Evolutionary conservation across 2,113 vertebrate genomes (phyloP).

Genomic region (Picathartes gymnocephalus): DNA sequence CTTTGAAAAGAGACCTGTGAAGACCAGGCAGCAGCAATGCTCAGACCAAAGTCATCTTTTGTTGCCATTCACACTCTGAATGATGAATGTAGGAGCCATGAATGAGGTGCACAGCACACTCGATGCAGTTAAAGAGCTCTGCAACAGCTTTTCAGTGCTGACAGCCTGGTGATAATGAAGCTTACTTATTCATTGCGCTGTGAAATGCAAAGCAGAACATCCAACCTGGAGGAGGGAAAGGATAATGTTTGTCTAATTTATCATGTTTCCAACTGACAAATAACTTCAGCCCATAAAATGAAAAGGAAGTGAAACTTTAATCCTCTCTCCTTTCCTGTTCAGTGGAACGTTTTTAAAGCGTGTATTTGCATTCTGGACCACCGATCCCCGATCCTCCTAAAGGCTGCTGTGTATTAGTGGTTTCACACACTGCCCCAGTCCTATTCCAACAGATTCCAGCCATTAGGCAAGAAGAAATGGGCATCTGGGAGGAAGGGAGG

Average conservation of each 20-base stretch:
- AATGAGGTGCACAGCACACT: not conserved
- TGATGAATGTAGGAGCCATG: not conserved
- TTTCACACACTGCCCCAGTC: slow-evolving; percentile 12
- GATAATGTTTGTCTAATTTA: slow-evolving; percentile 55
- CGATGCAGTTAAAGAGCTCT: not conserved
- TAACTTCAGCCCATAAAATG: slow-evolving; percentile 26
- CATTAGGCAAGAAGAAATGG: not conserved
- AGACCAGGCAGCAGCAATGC: not conserved
- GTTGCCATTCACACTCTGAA: not conserved
- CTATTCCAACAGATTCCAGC: slow-evolving; percentile 5
- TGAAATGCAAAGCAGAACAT: slow-evolving; percentile 45
- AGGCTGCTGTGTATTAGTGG: not conserved
- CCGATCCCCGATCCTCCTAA: slow-evolving; percentile 11
- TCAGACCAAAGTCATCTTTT: not conserved
- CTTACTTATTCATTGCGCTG: slow-evolving; percentile 24
- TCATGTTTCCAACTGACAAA: slow-evolving; percentile 60
- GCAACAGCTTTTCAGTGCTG: slow-evolving; percentile 29
- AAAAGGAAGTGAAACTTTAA: slow-evolving; percentile 52
- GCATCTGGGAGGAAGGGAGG: slow-evolving; percentile 23
- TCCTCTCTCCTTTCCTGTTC: slow-evolving; percentile 22
- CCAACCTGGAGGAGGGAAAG: slow-evolving; percentile 52
- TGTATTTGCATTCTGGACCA: slow-evolving; percentile 31
- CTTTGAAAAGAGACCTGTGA: not conserved
- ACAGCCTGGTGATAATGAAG: slow-evolving; percentile 53
- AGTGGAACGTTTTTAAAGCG: slow-evolving; percentile 34